phyloP scores from a whole-genome alignment of 1,140 invertebrate species.

The Achatina immaculata region DNA sequence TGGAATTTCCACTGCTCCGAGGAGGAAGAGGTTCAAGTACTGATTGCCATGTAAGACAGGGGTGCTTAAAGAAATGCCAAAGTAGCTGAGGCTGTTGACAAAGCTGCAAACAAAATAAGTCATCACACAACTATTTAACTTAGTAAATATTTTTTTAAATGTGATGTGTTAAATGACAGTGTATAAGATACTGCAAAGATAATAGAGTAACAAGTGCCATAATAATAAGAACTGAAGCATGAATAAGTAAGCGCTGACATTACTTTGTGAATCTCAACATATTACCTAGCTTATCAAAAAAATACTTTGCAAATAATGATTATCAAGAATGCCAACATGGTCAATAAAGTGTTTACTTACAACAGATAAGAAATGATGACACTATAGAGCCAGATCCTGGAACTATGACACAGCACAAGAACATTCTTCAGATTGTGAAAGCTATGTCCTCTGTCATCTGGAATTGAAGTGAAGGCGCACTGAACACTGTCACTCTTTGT shows the following conservation, averaged over 20 bases:
- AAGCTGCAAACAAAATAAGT: slow-evolving; percentile 61
- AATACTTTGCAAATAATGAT: too few species aligned
- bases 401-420: slow-evolving; percentile 32
- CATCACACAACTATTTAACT: too few species aligned
- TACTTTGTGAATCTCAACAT: too few species aligned
- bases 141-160: too few species aligned
- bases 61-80: slow-evolving; percentile 66
- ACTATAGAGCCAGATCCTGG: slow-evolving; percentile 41
- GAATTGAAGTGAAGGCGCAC: neutral
- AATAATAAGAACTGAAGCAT: too few species aligned
- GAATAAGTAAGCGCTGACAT: too few species aligned
- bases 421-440: slow-evolving; percentile 15
- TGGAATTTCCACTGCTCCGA: slow-evolving; percentile 66
- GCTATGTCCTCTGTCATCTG: neutral
- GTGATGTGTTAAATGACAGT: too few species aligned
- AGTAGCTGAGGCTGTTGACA: slow-evolving; percentile 67
- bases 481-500: neutral
- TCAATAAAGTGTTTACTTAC: slow-evolving; percentile 42
- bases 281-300: too few species aligned
- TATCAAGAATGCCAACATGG: too few species aligned
- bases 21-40: slow-evolving; percentile 66
- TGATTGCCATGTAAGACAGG: slow-evolving; percentile 63
- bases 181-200: too few species aligned
- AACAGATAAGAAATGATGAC: slow-evolving; percentile 46
- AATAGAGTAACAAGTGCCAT: too few species aligned